A percentile compares a stretch with the other conserved stretches of the same genome.
Evolutionary conservation across 2,888 invertebrate genomes (phyloP).

Genomic region (Hirudinaria manillensis): DNA sequence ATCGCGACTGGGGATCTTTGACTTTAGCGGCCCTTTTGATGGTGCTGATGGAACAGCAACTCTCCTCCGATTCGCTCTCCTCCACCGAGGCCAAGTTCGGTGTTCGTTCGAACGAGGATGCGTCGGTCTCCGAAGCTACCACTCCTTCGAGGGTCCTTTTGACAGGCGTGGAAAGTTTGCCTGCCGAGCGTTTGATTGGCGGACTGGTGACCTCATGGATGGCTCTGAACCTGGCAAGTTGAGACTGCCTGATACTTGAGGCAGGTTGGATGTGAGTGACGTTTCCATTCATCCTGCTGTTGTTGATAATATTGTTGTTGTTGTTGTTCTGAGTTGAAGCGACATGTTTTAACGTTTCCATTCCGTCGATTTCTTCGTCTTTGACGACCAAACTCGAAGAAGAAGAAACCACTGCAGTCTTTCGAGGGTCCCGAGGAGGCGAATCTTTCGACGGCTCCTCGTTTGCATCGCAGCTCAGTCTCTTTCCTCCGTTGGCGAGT

Average conservation of each 20-base stretch:
- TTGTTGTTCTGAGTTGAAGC: background rate
- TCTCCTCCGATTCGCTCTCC: slow-evolving; percentile 23
- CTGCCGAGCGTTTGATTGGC: background rate
- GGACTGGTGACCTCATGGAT: background rate
- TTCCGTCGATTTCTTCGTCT: background rate
- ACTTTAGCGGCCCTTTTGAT: slow-evolving; percentile 14
- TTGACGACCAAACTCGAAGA: background rate
- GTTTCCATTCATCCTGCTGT: background rate
- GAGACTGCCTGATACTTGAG: background rate
- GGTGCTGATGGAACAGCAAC: slow-evolving; percentile 23
- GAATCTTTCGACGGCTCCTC: background rate
- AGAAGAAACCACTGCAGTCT: background rate
- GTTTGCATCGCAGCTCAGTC: background rate
- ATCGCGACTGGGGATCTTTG: background rate
- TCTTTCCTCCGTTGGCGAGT: background rate
- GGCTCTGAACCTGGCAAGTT: background rate
- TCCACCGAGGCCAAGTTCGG: background rate
- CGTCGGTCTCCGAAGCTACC: slow-evolving; percentile 2
- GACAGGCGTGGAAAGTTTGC: background rate
- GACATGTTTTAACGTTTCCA: background rate
- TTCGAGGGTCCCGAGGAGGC: background rate
- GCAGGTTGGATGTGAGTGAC: background rate
- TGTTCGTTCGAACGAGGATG: background rate
- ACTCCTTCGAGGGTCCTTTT: background rate
- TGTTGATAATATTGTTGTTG: too few relatives aligned